Evolutionary conservation across 2,797 vertebrate genomes (phyloP), one percentile per base, ranked within the genome.

Genomic region (Trematomus bernacchii): DNA sequence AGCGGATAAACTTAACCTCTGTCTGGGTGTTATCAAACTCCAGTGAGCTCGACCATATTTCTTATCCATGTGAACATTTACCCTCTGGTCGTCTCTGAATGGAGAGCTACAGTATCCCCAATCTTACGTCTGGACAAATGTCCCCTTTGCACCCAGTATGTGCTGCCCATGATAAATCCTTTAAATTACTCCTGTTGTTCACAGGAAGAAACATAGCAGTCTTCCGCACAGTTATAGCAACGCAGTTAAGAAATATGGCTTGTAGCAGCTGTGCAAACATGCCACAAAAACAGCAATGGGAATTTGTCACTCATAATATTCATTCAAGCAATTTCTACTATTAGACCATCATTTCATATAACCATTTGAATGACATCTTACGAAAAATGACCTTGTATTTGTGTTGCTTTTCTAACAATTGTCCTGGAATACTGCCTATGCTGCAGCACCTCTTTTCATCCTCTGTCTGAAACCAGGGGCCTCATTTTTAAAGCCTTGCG

Each of bases 1-100:
- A 87, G 89, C 82, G 86, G 90, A 90, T 92, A 86, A 91, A 91
- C 90, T 79, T 88, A 84, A 91, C 90, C 89, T 85, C 81, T 84
- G 73, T 79, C 78, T 77, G 82, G 72, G 73, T 85, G 85, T 92
- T 93, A 93, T 94, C 91, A 89, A 78, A 87, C 77, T 76, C 63
- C 77, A 77, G 61, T 73, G 83, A 87, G 76, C 86, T 63, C 60
- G 59, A 73, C 80, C 85, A 77, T 88, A 88, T 88, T 90, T 92
- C 80, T 89, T 76, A 76, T 79, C 84, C 81, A 65, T 83, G 86
- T 73, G 76, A 83, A 85, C 84, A 78, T 89, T 91, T 83, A 85
- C 84, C 88, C 88, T 84, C 73, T 85, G 87, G 87, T 89, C 79
- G 60, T 81, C 64, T 84, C 47, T 76, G 79, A 90, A 88, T 76